A percentile compares a stretch with the other conserved stretches of the same genome.
phyloP scores from a whole-genome alignment of 2,888 invertebrate species.

The Yponomeuta evonymella region DNA sequence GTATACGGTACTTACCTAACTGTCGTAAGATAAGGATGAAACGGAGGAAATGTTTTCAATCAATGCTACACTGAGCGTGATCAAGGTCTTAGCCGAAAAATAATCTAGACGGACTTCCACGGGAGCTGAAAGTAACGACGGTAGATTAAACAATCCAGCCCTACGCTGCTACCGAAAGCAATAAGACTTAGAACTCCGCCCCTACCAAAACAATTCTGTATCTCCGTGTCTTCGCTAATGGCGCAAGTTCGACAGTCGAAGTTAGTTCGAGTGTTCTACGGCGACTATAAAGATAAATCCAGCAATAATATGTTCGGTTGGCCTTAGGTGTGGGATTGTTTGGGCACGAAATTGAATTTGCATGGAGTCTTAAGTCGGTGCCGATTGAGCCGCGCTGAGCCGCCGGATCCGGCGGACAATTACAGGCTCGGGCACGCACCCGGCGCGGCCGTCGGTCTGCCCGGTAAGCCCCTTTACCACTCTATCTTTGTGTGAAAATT shows the following conservation, averaged over 20 bases:
- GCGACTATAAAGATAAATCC: conserved; percentile 76
- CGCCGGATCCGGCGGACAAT: conserved; percentile 40
- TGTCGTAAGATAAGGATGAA: neutral
- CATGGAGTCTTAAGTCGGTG: conserved; percentile 73
- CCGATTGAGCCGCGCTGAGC: conserved; percentile 50
- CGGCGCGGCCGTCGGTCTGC: conserved; percentile 27
- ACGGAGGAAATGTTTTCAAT: neutral
- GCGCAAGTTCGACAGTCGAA: conserved; percentile 75
- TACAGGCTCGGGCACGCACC: conserved; percentile 39
- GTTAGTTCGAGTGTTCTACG: conserved; percentile 73
- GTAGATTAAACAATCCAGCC: conserved; percentile 51
- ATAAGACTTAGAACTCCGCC: conserved; percentile 74
- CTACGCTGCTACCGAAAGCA: conserved; percentile 66
- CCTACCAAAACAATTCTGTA: conserved; percentile 74
- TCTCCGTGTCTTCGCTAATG: conserved; percentile 75
- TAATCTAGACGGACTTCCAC: conserved; percentile 2
- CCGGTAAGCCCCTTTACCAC: conserved; percentile 40
- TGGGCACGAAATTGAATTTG: conserved; percentile 75
- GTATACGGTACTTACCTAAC: neutral
- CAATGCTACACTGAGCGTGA: neutral
- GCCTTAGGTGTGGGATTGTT: conserved; percentile 70
- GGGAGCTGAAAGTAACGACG: conserved; percentile 6
- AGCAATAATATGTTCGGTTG: conserved; percentile 73
- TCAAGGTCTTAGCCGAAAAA: neutral
- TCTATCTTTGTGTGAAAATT: conserved; percentile 22